phyloP scores from a whole-genome alignment of 2,113 vertebrate species.

The Stictonetta naevosa region DNA sequence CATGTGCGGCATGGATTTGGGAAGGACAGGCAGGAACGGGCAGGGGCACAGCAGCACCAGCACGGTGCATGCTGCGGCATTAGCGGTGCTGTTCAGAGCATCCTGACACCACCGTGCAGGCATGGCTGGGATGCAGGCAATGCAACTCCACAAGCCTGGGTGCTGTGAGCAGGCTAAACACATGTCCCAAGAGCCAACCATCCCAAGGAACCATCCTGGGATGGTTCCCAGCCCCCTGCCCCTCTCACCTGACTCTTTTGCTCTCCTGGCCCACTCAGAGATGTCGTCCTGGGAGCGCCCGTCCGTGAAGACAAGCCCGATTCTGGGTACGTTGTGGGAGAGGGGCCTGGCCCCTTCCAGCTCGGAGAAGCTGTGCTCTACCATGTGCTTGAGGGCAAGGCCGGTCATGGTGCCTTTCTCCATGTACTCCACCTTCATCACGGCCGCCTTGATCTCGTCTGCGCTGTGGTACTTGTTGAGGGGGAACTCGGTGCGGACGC shows the following conservation, averaged over 20 bases:
- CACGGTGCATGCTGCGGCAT: accelerated
- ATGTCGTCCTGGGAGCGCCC: conserved; percentile 97
- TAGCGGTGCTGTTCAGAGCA: neutral
- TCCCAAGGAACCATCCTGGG: accelerated
- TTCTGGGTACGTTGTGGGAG: conserved; percentile 83
- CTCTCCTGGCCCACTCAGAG: conserved; percentile 89
- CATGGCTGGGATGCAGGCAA: accelerated
- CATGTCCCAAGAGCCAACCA: neutral
- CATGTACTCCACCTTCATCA: conserved; percentile 94
- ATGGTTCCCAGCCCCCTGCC: neutral
- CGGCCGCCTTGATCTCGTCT: conserved; percentile 90
- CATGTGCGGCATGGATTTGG: neutral
- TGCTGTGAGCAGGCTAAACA: neutral
- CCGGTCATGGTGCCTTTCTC: conserved; percentile 99
- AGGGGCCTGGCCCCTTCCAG: conserved; percentile 82
- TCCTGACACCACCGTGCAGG: neutral
- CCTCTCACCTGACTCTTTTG: conserved; percentile 89
- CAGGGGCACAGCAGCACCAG: accelerated
- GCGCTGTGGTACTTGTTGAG: conserved; percentile 88
- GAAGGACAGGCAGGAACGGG: neutral
- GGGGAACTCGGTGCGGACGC: conserved; percentile 93
- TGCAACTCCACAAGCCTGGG: neutral
- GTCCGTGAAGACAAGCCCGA: conserved; percentile 94
- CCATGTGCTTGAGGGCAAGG: conserved; percentile 93
- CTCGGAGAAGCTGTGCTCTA: conserved; percentile 95